Conservation (phyloP, 1,140 invertebrate genomes). For the Lordiphosa collinella region DNA sequence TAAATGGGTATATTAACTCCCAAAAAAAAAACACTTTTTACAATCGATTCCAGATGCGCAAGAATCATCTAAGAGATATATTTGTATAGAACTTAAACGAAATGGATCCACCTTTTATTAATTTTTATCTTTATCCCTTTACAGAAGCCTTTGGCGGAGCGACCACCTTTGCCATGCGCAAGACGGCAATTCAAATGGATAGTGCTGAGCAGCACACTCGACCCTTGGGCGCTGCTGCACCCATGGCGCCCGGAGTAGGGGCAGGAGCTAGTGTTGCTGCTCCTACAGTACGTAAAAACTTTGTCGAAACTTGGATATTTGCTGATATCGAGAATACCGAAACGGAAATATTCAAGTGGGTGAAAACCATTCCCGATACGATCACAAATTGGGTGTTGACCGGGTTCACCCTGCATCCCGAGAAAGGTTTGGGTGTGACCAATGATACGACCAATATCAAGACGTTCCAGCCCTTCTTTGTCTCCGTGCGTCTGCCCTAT, state of each 20-base stretch:
- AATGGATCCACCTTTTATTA: no score
- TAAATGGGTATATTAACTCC: no score
- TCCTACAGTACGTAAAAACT: slow-evolving; percentile 55
- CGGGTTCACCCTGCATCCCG: slow-evolving; percentile 93
- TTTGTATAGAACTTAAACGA: no score
- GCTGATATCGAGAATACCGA: slow-evolving; percentile 63
- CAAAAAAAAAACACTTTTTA: no score
- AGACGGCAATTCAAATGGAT: slow-evolving; percentile 17
- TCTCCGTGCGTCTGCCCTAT: slow-evolving; percentile 89
- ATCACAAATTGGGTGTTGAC: slow-evolving; percentile 96
- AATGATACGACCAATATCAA: slow-evolving; percentile 86
- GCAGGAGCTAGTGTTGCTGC: neutral
- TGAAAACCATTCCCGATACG: slow-evolving; percentile 87
- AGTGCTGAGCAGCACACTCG: neutral
- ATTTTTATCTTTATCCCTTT: neutral
- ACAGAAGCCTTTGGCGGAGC: slow-evolving; percentile 21
- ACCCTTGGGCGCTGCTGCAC: neutral
- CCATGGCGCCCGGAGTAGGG: neutral
- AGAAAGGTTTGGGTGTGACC: slow-evolving; percentile 91
- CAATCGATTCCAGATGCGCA: no score
- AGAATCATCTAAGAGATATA: no score
- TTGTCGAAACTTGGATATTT: slow-evolving; percentile 74
- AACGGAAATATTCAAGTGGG: slow-evolving; percentile 76
- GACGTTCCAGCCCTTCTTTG: slow-evolving; percentile 94
- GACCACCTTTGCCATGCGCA: slow-evolving; percentile 22